Base-by-base conservation (phyloP, 2,888 invertebrate species). In the Athalia rosae region DNA sequence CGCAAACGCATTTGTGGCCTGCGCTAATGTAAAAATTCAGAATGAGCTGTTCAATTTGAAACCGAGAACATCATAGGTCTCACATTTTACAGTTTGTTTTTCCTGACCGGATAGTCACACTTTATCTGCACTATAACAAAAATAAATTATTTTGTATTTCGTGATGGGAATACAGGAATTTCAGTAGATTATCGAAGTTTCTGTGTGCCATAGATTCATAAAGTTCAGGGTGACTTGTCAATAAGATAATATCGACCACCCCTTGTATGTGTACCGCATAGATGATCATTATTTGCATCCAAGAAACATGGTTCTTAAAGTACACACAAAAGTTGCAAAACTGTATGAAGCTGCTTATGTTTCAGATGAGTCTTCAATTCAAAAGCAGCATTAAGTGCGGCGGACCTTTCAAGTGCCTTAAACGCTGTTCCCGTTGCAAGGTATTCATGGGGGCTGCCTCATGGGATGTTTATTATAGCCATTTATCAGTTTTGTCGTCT, bases 321-420 rank as follows among this genome's bases (percentile, higher is more conserved):
- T 76, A 76, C 77, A 66, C 47, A 43, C 48, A 28, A 45, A 77
- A 62, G 76, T 84, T 80, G 81, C 82, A 87, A 86, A 85, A 90
- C 88, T 89, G 86, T 89, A 90, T 88, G 89, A 87, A 85, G 85
- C 86, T 89, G 88, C 89, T 89, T 90, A 88, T 90, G 89, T 90
- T 90, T 90, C 89, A 90, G 89, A 89, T 90, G 87, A 86, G 85
- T 87, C 88, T 85, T 85, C 89, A 84, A 87, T 86, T 87, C 86
- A 84, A 87, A 77, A 86, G 86, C 86, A 87, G 83, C 85, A 84
- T 88, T 87, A 88, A 87, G 85, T 85, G 85, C 84, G 84, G 84
- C 81, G 89, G 89, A 89, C 85, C 86, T 85, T 83, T 85, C 86
- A 84, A 84, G 88, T 87, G 89, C 89, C 86, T 83, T 87, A 86